Conservation (phyloP, 2,888 invertebrate genomes). For the Tortrix viridana region DNA sequence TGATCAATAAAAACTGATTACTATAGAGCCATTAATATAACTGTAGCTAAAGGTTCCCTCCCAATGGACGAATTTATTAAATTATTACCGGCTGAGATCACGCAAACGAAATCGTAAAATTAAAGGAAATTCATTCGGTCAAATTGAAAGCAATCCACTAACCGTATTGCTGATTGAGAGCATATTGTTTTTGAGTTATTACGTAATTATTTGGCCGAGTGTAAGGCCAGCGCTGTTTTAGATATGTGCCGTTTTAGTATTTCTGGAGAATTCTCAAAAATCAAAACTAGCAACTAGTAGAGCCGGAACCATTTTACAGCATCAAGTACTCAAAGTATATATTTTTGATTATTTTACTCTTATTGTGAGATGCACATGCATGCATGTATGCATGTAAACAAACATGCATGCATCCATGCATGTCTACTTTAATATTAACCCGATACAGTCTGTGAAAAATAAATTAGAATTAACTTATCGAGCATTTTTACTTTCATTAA, state of each 20-base stretch:
- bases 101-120: slow-evolving; percentile 83
- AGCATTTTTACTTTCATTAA: too few species aligned
- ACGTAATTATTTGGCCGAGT: slow-evolving; percentile 5
- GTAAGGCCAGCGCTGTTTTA: background rate
- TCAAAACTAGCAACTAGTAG: too few species aligned
- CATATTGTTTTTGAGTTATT: slow-evolving; percentile 18
- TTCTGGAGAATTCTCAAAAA: too few species aligned
- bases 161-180: slow-evolving; percentile 39
- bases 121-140: slow-evolving; percentile 76
- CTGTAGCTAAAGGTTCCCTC: slow-evolving; percentile 54
- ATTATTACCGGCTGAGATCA: slow-evolving; percentile 81
- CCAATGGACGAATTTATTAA: slow-evolving; percentile 78
- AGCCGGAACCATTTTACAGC: too few species aligned
- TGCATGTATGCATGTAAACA: too few species aligned
- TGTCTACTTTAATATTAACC: too few species aligned
- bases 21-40: slow-evolving; percentile 65
- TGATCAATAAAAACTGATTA: slow-evolving; percentile 67
- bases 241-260: background rate
- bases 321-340: too few species aligned
- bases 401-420: too few species aligned
- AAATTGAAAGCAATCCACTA: slow-evolving; percentile 77
- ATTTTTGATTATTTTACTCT: too few species aligned
- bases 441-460: too few species aligned
- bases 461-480: too few species aligned
- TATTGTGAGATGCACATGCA: too few species aligned